Conservation (phyloP, 2,797 vertebrate species). For the Prunella strophiata region DNA sequence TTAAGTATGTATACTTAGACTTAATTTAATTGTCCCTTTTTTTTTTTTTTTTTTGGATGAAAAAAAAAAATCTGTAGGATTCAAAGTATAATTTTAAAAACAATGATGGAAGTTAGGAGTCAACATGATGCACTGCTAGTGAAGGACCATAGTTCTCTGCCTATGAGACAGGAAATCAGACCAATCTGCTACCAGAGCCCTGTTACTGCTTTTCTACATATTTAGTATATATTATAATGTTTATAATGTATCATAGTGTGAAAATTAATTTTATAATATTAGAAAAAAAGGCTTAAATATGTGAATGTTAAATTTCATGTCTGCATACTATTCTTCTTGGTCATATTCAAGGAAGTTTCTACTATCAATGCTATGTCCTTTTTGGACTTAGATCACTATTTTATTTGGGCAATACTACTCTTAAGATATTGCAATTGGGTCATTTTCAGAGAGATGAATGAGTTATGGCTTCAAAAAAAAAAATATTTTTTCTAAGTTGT, state of each 20-base stretch:
- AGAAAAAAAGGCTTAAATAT: background rate
- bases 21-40: background rate
- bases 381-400: background rate
- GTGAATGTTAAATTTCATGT: background rate
- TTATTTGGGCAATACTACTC: background rate
- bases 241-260: background rate
- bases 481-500: background rate
- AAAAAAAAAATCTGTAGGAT: background rate
- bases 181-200: background rate
- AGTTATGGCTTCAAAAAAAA: background rate
- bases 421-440: background rate
- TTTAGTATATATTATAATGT: background rate
- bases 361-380: background rate
- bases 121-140: background rate
- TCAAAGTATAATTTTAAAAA: background rate
- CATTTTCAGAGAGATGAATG: background rate
- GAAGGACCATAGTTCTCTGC: background rate
- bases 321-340: background rate
- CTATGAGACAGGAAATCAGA: background rate
- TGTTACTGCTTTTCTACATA: background rate
- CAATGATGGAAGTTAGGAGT: background rate
- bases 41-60: background rate
- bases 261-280: background rate
- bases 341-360: background rate
- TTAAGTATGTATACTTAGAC: background rate